Base-by-base conservation (phyloP, 1,140 invertebrate genomes). In the Lordiphosa stackelbergi region DNA sequence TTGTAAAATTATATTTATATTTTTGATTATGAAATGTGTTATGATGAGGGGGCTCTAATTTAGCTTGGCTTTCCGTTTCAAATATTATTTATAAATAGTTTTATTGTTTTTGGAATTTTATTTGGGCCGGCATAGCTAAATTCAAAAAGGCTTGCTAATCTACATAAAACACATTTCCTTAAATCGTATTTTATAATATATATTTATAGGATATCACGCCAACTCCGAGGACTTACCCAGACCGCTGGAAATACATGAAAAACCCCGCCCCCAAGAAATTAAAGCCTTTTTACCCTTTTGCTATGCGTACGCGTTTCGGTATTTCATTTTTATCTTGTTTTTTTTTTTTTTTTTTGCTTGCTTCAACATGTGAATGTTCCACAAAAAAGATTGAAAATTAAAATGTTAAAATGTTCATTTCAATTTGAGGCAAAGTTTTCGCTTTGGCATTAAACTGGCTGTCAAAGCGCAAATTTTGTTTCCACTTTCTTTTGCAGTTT, bases 301-400 rank as follows among this genome's bases (percentile, higher is more conserved):
- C 56, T 57, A 58, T 59, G 62, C 58, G 64, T 64, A 74, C 63
- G 65, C 62, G 57, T 66, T 71, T 45, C 53, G 52, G 46, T 72
- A 52, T 66, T 57, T 47, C 47, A 36, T 51, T 53, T 54, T 59
- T 47, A 6, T 53, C 43, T 16, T 43, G 16, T 37, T 53, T 60
- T 81, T 58, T 5, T 40, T 58, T 57, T 36, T 81, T 81, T 81
- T 85, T 38, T 74, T 70, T 60, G 75, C 84, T 86, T 86, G 84
- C 79, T 86, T 86, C 84, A 86, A 86, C 84, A 68, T 86, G 84
- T 86, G 84, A 86, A 86, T 86, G 84, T 84, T 86, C 84, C 84
- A 86, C 84, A 86, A 86, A 86, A 77, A 79, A 84, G 63, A 54
- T 57, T 60, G 70, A 59, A 81, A 81, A 79, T 75, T 77, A 74